Base-by-base conservation (phyloP, 2,888 invertebrate species). In the Ganaspis brasiliensis region DNA sequence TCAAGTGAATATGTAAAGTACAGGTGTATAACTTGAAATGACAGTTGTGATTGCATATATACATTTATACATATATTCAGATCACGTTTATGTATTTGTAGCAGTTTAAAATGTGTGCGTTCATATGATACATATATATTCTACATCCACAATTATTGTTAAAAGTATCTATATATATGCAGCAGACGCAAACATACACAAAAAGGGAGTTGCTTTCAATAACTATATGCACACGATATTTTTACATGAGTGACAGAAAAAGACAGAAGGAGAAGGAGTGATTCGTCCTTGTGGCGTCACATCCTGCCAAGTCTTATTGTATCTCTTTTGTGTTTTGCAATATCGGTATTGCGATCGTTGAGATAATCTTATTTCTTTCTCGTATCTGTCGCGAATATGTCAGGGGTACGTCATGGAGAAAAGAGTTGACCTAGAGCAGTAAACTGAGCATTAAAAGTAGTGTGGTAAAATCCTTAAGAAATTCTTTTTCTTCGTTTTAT, bases 271-370 rank as follows among this genome's bases (percentile, higher is more conserved):
- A 82, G 73, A 80, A 77, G 82, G 80, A 84, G 84, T 84, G 81
- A 83, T 82, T 77, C 84, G 86, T 83, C 87, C 88, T 87, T 88
- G 87, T 86, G 86, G 87, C 86, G 86, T 88, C 86, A 87, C 83
- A 84, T 88, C 87, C 87, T 85, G 87, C 84, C 86, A 79, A 84
- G 83, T 86, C 85, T 85, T n/a, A n/a, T 82, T 77, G 61, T 83
- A 74, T 74, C 73, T 79, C 76, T 77, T 76, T 61, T 63, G 40
- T 45, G 67, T 45, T 67, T 67, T 40, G 67, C 21, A 67, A 24
- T 67, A 67, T 67, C 24, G 8, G 45, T 45, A 67, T 67, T 67
- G 67, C 45, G 26, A 67, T 67, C 67, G 45, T 40, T 67, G 12
- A 67, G 37, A 40, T 24, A 45, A 67, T 45, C n/a, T 67, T 67